Conservation (phyloP, 2,113 vertebrate species). For the Psittacula cyanocephala region DNA sequence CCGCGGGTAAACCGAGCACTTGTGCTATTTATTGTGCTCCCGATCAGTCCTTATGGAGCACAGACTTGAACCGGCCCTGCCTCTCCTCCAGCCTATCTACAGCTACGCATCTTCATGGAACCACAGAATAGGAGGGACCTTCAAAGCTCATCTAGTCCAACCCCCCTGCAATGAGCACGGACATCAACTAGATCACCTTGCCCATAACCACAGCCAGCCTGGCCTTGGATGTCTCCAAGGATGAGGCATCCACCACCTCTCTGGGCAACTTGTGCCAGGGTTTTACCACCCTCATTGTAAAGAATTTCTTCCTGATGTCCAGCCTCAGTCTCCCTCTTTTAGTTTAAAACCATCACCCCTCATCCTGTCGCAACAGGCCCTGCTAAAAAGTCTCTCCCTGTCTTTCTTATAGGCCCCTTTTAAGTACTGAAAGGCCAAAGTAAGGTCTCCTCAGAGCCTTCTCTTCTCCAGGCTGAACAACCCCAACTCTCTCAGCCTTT, state of each 20-base stretch:
- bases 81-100: background rate
- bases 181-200: background rate
- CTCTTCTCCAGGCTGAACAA: too few species aligned
- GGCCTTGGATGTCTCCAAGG: background rate
- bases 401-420: too few species aligned
- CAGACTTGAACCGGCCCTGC: background rate
- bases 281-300: background rate
- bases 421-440: too few species aligned
- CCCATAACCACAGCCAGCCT: background rate
- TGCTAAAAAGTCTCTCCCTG: background rate
- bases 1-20: accelerated
- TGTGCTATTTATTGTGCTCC: background rate
- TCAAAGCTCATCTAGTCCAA: background rate
- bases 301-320: background rate
- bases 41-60: background rate
- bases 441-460: too few species aligned
- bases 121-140: background rate
- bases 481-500: too few species aligned
- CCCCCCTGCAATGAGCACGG: background rate
- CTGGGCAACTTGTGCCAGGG: background rate
- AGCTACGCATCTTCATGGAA: background rate
- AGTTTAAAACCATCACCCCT: background rate
- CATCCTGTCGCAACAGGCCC: background rate
- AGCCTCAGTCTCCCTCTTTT: background rate
- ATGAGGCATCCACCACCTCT: background rate